Base-by-base conservation (phyloP, 2,888 invertebrate species). In the Hoplodrina ambigua region DNA sequence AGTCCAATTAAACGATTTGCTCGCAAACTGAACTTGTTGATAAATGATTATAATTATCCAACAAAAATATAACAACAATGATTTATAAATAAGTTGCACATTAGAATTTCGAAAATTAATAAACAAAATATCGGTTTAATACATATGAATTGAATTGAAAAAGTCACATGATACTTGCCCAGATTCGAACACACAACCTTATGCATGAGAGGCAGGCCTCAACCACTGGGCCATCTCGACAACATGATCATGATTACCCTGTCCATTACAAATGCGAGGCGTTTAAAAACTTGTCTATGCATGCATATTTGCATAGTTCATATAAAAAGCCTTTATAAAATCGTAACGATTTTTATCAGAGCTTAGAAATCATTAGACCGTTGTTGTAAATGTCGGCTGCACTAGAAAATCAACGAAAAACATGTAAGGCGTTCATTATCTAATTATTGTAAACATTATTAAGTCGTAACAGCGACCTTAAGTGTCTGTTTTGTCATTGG, bases 391-490 rank as follows among this genome's bases (percentile, higher is more conserved):
- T 54, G 56, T 49, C 56, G 56, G 72, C 59, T 30, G 63, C 59
- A 67, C 54, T 60, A 56, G 50, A 37, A 50, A n/a, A 65, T 33
- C 46, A 15, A 52, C 20, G 20, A 19, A 53, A 63, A 65, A 60
- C 50, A 15, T 46, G 53, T 72, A 60, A 66, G 52, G 57, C 46
- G 25, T 59, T 60, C n/a, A 72, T 84, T 80, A 83, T 72, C 79
- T 81, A 73, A 83, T 82, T 68, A 76, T 69, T 80, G 83, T 76
- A 75, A 80, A 84, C 81, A 80, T 79, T 72, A 68, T 62, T 58
- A 54, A 63, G 37, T 58, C 54, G 30, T 54, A 66, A 49, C 8
- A 4, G 1, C 46, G 63, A 67, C 63, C 78, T 80, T 75, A 5
- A 13, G 15, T 75, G 76, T 76, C 76, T 59, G 20, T 60, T 68